Evolutionary conservation across 2,888 invertebrate genomes (phyloP), one percentile per base, ranked within the genome.

Genomic region (Harpalus rubripes): DNA sequence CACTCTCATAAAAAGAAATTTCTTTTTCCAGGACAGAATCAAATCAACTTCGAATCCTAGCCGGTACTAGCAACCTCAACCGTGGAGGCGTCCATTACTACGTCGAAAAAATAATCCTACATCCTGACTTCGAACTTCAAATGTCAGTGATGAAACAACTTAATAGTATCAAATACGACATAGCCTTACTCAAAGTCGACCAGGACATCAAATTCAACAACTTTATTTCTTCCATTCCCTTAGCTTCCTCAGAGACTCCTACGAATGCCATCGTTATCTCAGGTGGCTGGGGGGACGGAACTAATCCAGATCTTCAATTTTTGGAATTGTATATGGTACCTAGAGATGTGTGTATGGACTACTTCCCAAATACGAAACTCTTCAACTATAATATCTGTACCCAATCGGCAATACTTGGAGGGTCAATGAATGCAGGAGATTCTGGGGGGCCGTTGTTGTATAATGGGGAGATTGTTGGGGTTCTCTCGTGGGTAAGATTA

Each of bases 401-500:
- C 0, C 78, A 78, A 26, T 1, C 78, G 5, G 15, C 26, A 1
- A 41, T 1, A 16, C 7, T 18, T 4, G 78, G 78, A 0, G 7
- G 5, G 12, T 58, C 32, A 22, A 58, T 16, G 4, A 58, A 58
- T n/a, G 1, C 10, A 5, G 78, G 78, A 7, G 78, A 78, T 26
- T 78, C 78, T 58, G 78, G 78, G 8, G 78, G 56, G 2, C 78
- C 78, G 15, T 15, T 78, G 56, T 32, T 78, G 32, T 58, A 78
- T 58, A 18, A 78, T 32, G 26, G 56, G n/a, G 5, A 58, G n/a
- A 7, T 78, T 16, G 78, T 78, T 18, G 78, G 78, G n/a, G 7
- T 58, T 10, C 56, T 78, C n/a, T 78, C 78, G 7, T 78, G 56
- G 78, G 58, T n/a, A n/a, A n/a, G n/a, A n/a, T n/a, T n/a, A n/a